Evolutionary conservation across 1,140 invertebrate species (phyloP), one percentile per base, ranked within the genome.

Genomic region (Telenomus remus): DNA sequence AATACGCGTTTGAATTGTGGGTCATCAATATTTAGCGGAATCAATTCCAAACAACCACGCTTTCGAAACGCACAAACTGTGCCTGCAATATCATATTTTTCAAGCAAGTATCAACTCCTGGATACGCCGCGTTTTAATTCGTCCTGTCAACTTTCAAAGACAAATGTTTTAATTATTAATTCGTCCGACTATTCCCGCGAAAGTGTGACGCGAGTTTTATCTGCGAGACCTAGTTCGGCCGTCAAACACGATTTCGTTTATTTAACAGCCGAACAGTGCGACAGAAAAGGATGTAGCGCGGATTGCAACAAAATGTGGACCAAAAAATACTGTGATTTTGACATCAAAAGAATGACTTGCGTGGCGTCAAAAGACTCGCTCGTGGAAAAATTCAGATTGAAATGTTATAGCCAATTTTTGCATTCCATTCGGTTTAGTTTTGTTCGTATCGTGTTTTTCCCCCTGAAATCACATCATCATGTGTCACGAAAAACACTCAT

Each of bases 291-390:
- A 16, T 54, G 10, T 27, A 42, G 51, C 51, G 42, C n/a, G 42
- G 51, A 54, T 42, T 13, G 51, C 51, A 42, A 54, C 14, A 54
- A 43, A 54, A 61, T n/a, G 37, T 50, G 43, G 48, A 61, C 50
- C 19, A 27, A 27, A 51, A 61, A 61, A 51, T 33, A 16, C 47
- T 43, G 43, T 49, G 39, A 43, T 61, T 50, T 4, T 1, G 53
- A 53, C 59, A 44, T 63, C 59, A 63, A 63, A 63, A 63, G 57
- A 51, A 61, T 42, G 42, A 46, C 56, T 59, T 35, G 48, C 50
- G 47, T 50, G 50, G 33, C 50, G 50, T 61, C 59, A 27, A 63
- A 34, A 63, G 59, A 46, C 14, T 15, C 5, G 43, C 46, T 53
- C 35, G 16, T 6, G 6, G 15, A 4, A 9, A 9, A n/a, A 1